Evolutionary conservation across 2,113 vertebrate genomes (phyloP), one percentile per base, ranked within the genome.

Genomic region (Tychaedon coryphoeus): DNA sequence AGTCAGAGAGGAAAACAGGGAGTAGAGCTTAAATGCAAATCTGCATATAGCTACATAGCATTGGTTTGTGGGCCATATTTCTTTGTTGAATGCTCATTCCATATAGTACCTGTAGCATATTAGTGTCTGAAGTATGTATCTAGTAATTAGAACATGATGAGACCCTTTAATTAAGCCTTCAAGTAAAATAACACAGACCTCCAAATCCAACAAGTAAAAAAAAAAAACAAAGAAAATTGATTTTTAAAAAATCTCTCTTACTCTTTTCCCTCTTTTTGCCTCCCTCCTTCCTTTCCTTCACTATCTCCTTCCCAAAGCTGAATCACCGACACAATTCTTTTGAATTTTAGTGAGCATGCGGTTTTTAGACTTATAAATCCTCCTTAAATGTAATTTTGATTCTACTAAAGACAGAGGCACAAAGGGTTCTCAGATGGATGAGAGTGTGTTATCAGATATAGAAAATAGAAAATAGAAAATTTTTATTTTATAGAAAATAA

Each of bases 221-320:
- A 19, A 54, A 31, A n/a, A 28, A 14, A 11, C 4, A 29, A 58
- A 58, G 45, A 31, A 66, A 89, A 78, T 3, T 0, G 0, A 17
- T n/a, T 36, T 72, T 50, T 83, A 57, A 6, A 8, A 43, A 53
- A 8, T 91, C 17, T 50, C 9, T 38, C 20, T 83, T 74, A 33
- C 4, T 58, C 18, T 28, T 20, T 72, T 53, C 14, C 5, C 9
- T 23, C 24, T 45, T 24, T 10, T 10, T 17, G 4, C 12, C 8
- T 28, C 22, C 14, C 2, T 50, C 7, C 5, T 48, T 91, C 38
- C 6, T 16, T 62, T 36, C 26, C 6, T 74, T 88, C 26, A 31
- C 17, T 20, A 77, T 19, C 1, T 7, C 14, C 1, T 2, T 82
- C 19, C 20, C 9, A 61, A 14, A 78, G 60, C 10, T 85, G 24